Base-by-base conservation (phyloP, 2,797 vertebrate genomes). In the Acanthurus tractus region DNA sequence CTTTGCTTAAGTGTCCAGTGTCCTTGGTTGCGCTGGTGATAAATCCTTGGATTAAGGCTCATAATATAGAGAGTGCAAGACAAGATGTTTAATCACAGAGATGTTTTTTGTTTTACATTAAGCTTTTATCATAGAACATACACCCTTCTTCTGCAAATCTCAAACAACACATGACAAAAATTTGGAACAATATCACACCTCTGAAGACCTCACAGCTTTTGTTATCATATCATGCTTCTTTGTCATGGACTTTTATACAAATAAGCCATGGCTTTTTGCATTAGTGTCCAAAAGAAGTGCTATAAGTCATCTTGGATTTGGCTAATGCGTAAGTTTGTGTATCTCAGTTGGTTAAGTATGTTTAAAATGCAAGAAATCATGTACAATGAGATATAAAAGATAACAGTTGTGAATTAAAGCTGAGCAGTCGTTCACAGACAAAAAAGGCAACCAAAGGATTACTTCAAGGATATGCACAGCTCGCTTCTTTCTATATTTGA, bases 11-110 rank as follows among this genome's bases (percentile, higher is more conserved):
- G 82, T 23, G 55, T 79, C 79, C 79, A 55, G 54, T 76, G 90
- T 83, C 93, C 92, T 93, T 93, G 92, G 92, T 93, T 91, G 92
- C 87, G 71, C 75, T 87, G 88, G 92, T 87, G 78, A 95, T 89
- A 85, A 87, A 92, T 89, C 85, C 87, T 66, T 45, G 20, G 48
- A 68, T 65, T 82, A 40, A 68, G 29, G 56, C 67, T 67, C 3
- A 56, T 80, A 81, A 78, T 66, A 85, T 56, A 74, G 56, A 81
- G 59, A 40, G 72, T 38, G n/a, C 50, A 82, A 71, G 66, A 79
- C 1, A 10, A 69, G 45, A 78, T 66, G 63, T 49, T 58, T 50
- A 82, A 71, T 79, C 59, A 38, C 50, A 36, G 23, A 55, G 61
- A 74, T 62, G 23, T 82, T 62, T 69, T 56, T 44, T 36, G 2